A percentile compares a stretch with the other conserved stretches of the same genome.
These are phyloP conservation scores for Monomorium pharaonis DNA, from an alignment of 1,140 invertebrate genomes.

Conservation along the genomic window DNA sequence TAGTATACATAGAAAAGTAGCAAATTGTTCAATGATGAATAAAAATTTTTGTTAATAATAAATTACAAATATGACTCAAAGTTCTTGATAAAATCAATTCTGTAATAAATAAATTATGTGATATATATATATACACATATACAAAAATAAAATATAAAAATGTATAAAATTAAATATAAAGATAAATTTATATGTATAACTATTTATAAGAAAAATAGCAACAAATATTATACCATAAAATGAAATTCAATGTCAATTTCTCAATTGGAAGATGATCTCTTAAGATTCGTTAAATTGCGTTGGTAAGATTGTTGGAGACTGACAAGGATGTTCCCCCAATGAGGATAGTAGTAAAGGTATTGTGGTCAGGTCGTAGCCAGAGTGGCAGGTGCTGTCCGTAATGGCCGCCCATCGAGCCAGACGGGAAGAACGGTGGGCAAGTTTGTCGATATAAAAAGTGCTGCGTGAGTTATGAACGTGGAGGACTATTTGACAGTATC, in stretches of 20 bases:
- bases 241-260: background rate
- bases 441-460: slow-evolving; percentile 70
- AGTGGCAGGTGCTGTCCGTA: slow-evolving; percentile 82
- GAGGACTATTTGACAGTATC: slow-evolving; percentile 76
- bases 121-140: background rate
- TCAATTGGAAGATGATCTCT: background rate
- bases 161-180: background rate
- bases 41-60: background rate
- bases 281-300: slow-evolving; percentile 19
- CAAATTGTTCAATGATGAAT: background rate
- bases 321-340: slow-evolving; percentile 43
- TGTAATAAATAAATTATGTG: background rate
- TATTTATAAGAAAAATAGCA: background rate
- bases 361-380: slow-evolving; percentile 76
- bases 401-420: slow-evolving; percentile 79
- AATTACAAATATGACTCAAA: background rate
- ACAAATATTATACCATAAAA: background rate
- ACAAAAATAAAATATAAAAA: background rate
- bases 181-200: background rate
- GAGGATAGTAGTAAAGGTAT: slow-evolving; percentile 62
- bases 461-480: slow-evolving; percentile 75
- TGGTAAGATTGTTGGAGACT: slow-evolving; percentile 6
- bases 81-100: background rate
- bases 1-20: background rate
- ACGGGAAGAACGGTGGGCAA: slow-evolving; percentile 64